These are phyloP conservation scores for Bathynomus jamesi DNA, from an alignment of 1,140 invertebrate species.

Conservation along the genomic window DNA sequence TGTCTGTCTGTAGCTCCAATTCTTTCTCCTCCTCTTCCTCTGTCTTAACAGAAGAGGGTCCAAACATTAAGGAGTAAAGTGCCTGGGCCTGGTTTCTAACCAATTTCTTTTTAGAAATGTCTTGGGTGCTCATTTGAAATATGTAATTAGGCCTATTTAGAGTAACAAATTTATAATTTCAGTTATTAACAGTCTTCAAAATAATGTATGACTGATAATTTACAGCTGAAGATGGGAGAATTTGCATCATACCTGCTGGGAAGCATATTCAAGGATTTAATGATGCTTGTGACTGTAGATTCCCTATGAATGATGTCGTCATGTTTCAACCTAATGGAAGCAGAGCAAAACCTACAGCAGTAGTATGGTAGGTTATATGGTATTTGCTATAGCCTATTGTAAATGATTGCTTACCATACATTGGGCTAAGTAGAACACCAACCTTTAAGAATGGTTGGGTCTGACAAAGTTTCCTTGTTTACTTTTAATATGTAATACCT, in stretches of 20 bases:
- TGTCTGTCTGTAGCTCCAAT: no score
- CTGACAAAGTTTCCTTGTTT: not conserved
- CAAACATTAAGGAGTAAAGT: no score
- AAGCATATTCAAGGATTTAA: not conserved
- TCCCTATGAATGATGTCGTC: slow-evolving; percentile 41
- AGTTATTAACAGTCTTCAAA: no score
- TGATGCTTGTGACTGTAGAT: not conserved
- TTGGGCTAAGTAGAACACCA: not conserved
- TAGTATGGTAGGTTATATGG: slow-evolving; percentile 48
- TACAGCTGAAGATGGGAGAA: not conserved
- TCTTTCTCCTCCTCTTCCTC: no score
- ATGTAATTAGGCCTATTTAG: no score
- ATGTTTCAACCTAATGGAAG: slow-evolving; percentile 39
- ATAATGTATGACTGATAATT: no score
- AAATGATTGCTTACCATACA: not conserved
- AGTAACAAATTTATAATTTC: no score
- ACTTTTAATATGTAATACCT: no score
- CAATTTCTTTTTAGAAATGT: no score
- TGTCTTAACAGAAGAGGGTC: no score
- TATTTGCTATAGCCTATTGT: not conserved
- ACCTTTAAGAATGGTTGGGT: not conserved
- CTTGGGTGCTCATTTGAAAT: no score
- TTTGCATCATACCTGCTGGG: not conserved
- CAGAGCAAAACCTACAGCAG: slow-evolving; percentile 44
- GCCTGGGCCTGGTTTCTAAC: no score